Evolutionary conservation across 2,888 invertebrate species (phyloP), one percentile per base, ranked within the genome.

Genomic region (Keiferia lycopersicella): DNA sequence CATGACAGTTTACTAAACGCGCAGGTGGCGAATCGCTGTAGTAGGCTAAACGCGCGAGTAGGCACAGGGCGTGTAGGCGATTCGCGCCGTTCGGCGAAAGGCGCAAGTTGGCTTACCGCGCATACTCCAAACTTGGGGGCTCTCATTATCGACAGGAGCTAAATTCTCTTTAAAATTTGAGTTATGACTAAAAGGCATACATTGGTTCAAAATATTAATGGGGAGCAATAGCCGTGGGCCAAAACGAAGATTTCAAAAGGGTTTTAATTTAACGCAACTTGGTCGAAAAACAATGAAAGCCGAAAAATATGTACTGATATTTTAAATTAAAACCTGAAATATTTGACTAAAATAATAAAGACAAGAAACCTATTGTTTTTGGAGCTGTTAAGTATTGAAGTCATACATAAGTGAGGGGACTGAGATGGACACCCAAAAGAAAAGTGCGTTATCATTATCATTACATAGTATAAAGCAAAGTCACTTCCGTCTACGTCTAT

Each of bases 261-360:
- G 1, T 45, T 45, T 45, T 16, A 45, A 45, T 45, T 45, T 45
- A 45, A 45, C 45, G 45, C 45, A 45, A 45, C 45, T 45, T n/a
- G 45, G n/a, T 45, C 16, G 45, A 45, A n/a, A 45, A n/a, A 45
- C 45, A 45, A 45, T 45, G n/a, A 45, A 45, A 11, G 45, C 45
- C n/a, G 45, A 45, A 45, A 45, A 41, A 41, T 41, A 41, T 14
- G 8, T 2, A 16, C 6, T n/a, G 14, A n/a, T 41, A 45, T 45
- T 45, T 45, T 45, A 45, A 45, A 45, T 16, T 16, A 16, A 45
- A 45, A 45, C 45, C 2, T 16, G 45, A 1, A n/a, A 16, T 45
- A 16, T 45, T n/a, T 16, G n/a, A 45, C 45, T 16, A 16, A 45
- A 45, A 45, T 45, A 45, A 45, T 45, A 45, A 45, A 45, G 12